phyloP scores from a whole-genome alignment of 2,888 invertebrate genomes.

The Agriopis leucophaearia region DNA sequence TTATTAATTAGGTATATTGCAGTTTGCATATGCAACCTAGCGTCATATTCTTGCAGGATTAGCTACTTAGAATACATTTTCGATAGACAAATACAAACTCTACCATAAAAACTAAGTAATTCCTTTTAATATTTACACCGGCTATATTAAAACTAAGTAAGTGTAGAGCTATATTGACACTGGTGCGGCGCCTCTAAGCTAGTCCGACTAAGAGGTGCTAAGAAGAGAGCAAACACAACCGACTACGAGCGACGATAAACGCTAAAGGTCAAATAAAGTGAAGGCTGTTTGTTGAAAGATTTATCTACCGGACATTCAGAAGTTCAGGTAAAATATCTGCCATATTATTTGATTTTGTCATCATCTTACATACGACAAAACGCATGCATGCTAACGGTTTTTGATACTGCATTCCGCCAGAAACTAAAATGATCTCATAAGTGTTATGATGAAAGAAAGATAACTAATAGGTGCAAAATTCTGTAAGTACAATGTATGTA shows the following conservation, averaged over 20 bases:
- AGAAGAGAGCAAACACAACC: conserved; percentile 25
- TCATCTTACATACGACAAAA: too few species aligned
- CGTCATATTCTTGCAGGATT: neutral
- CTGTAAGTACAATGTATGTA: too few species aligned
- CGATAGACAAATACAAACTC: conserved; percentile 7
- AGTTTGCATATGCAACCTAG: neutral
- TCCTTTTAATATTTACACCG: conserved; percentile 7
- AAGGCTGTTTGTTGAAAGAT: conserved; percentile 17
- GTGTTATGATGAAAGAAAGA: too few species aligned
- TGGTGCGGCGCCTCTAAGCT: conserved; percentile 14
- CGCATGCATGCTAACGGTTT: too few species aligned
- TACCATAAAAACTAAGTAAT: conserved; percentile 11
- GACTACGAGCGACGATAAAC: neutral
- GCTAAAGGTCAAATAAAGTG: conserved; percentile 16
- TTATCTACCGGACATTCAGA: neutral
- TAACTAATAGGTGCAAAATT: too few species aligned
- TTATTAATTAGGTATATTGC: neutral
- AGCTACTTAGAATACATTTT: conserved; percentile 10
- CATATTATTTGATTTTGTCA: too few species aligned
- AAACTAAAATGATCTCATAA: too few species aligned
- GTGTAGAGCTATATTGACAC: conserved; percentile 18
- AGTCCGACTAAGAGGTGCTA: conserved; percentile 24
- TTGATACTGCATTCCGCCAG: too few species aligned
- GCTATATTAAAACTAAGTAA: conserved; percentile 16
- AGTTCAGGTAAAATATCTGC: too few species aligned